Conservation (phyloP, 2,113 vertebrate species). For the Urocynchramus pylzowi region DNA sequence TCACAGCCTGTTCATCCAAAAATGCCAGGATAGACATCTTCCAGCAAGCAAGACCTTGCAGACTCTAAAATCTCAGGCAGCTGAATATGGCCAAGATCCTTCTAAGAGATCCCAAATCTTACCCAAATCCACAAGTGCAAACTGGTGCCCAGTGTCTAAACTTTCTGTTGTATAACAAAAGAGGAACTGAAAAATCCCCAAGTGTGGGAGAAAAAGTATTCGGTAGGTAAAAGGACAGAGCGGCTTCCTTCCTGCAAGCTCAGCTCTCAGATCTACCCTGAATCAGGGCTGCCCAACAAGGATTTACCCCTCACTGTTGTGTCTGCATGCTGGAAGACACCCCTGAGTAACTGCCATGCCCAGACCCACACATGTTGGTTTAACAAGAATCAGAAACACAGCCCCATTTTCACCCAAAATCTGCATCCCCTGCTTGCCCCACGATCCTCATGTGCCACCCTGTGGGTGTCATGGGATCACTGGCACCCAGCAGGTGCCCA, state of each 20-base stretch:
- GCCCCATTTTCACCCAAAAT: not conserved
- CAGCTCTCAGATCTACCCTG: not conserved
- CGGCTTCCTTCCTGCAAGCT: not conserved
- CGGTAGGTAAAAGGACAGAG: not conserved
- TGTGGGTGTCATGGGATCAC: rapidly evolving
- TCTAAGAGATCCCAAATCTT: not conserved
- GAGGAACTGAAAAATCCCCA: not conserved
- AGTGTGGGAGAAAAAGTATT: not conserved
- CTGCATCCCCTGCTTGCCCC: rapidly evolving
- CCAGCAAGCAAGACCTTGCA: not conserved
- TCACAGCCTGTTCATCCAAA: not conserved
- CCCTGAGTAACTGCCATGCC: rapidly evolving
- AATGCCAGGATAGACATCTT: rapidly evolving
- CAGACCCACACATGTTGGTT: rapidly evolving
- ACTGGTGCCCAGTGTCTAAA: not conserved
- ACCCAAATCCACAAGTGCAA: not conserved
- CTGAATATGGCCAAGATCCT: not conserved
- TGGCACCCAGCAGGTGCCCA: rapidly evolving
- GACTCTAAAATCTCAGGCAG: not conserved
- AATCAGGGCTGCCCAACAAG: not conserved
- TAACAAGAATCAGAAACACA: not conserved
- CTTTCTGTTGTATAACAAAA: not conserved
- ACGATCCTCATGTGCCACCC: rapidly evolving
- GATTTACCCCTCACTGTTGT: not conserved
- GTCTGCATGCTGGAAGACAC: not conserved